These are phyloP conservation scores for Prolemur simus DNA, from an alignment of 2,113 vertebrate species.

Conservation along the genomic window DNA sequence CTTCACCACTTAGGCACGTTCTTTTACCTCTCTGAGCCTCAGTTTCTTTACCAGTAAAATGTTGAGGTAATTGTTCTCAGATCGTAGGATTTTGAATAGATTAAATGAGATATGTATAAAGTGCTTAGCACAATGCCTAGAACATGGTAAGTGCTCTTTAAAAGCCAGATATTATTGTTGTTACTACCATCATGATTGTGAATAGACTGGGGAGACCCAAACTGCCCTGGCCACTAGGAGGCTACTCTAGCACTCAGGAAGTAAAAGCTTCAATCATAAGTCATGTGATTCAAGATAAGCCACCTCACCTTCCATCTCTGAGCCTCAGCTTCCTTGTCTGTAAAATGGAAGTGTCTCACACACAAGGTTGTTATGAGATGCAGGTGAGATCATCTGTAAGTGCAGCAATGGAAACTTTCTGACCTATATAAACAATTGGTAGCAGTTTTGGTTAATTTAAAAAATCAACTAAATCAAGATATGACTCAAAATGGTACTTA, in stretches of 20 bases:
- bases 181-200: neutral
- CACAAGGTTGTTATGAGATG: neutral
- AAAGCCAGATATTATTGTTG: neutral
- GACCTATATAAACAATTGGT: neutral
- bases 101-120: neutral
- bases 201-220: neutral
- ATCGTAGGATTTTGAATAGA: neutral
- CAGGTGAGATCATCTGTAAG: neutral
- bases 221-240: neutral
- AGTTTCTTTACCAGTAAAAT: neutral
- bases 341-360: neutral
- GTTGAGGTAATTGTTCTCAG: neutral
- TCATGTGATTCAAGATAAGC: neutral
- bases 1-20: neutral
- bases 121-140: neutral
- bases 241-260: neutral
- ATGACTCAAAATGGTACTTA: neutral
- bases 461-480: neutral
- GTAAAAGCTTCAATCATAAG: neutral
- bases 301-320: neutral
- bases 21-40: neutral
- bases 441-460: neutral
- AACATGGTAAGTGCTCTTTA: neutral
- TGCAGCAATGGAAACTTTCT: neutral
- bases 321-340: neutral